Evolutionary conservation across 2,888 invertebrate species (phyloP), one percentile per base, ranked within the genome.

Genomic region (Drosophila nigricruria): DNA sequence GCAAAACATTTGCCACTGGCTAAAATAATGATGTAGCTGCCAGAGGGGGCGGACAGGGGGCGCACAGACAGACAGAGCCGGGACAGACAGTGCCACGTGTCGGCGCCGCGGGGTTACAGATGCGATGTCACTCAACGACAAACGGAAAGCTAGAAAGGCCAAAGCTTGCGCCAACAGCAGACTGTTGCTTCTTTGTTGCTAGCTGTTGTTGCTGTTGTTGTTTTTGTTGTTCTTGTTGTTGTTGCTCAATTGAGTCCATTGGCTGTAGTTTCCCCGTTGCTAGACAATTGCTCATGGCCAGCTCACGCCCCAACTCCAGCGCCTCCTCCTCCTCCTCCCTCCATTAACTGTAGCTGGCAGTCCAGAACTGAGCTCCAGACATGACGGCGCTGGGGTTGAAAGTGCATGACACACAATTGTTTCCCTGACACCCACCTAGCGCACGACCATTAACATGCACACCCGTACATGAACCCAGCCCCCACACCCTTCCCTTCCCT

Each of bases 341-440:
- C n/a, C 16, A n/a, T n/a, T n/a, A n/a, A n/a, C n/a, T n/a, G n/a
- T n/a, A n/a, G n/a, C n/a, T n/a, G n/a, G n/a, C n/a, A 34, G 38
- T 25, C 38, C 52, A 27, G 64, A 18, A 10, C 47, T 9, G 45
- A 45, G 71, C 23, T 54, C 25, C 72, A 80, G 80, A 80, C 80
- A 76, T 58, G 71, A 67, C 67, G 73, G 50, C 78, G 79, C 74
- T 73, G 79, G 90, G 89, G 90, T 87, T 79, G 87, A 84, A 87
- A 90, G 90, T 90, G 82, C 87, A 87, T 89, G 90, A 87, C 90
- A 90, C 77, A 90, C 84, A 88, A 89, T 87, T 73, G 81, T 70
- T 69, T 66, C 70, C 67, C 82, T 58, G 53, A 61, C 73, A 27
- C 50, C 60, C 52, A 20, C 52, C 36, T 61, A 43, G 32, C 49